These are phyloP conservation scores for Lasioglossum zephyrum DNA, from an alignment of 2,888 invertebrate species.

Conservation along the genomic window DNA sequence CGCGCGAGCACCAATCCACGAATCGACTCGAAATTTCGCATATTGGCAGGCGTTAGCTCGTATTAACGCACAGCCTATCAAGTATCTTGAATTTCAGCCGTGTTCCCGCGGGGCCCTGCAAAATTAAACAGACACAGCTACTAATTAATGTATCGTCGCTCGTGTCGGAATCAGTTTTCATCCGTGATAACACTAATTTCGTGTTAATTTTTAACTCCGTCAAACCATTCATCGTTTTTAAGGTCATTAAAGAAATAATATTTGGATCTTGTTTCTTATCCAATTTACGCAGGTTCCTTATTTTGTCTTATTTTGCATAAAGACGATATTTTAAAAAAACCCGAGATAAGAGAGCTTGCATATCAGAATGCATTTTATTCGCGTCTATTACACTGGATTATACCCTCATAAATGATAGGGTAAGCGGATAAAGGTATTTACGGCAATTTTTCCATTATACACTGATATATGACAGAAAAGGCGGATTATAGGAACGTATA, in stretches of 20 bases:
- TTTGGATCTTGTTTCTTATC: too few species aligned
- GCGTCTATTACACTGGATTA: slow-evolving; percentile 49
- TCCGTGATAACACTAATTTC: neutral
- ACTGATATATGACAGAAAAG: slow-evolving; percentile 14
- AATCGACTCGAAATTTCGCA: neutral
- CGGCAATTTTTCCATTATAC: slow-evolving; percentile 50
- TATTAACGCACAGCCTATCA: neutral
- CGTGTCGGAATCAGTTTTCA: neutral
- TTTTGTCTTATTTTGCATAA: too few species aligned
- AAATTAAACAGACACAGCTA: neutral
- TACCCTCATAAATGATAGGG: slow-evolving; percentile 27
- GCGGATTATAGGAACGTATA: neutral
- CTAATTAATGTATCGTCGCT: neutral
- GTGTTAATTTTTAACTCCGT: neutral
- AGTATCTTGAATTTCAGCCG: neutral
- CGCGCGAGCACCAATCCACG: neutral
- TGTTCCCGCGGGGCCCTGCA: neutral
- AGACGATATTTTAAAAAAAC: slow-evolving; percentile 35
- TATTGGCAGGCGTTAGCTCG: neutral
- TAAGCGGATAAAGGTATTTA: slow-evolving; percentile 41
- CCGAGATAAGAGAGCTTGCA: slow-evolving; percentile 31
- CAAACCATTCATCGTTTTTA: neutral
- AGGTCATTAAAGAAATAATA: too few species aligned
- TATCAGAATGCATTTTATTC: slow-evolving; percentile 47
- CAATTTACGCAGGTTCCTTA: too few species aligned